phyloP scores from a whole-genome alignment of 2,113 vertebrate genomes.

The Leptobrachium ailaonicum region DNA sequence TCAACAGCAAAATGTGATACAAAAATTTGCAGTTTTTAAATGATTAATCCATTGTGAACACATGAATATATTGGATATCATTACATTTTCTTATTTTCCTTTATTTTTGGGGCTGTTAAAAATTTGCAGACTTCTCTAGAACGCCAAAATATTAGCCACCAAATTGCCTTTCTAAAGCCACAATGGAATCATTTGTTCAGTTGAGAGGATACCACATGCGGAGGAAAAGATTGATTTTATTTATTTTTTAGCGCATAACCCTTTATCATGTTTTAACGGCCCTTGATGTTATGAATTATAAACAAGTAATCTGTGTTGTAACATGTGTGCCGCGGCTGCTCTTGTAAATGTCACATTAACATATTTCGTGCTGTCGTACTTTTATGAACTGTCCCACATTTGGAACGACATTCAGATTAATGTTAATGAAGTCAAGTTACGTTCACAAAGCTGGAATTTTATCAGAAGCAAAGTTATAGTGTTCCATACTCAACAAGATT shows the following conservation, averaged over 20 bases:
- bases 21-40: too few species aligned
- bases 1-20: too few species aligned
- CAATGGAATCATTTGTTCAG: not conserved
- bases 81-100: too few species aligned
- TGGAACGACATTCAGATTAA: conserved; percentile 41
- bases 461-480: conserved; percentile 27
- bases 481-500: too few species aligned
- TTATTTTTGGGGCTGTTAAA: too few species aligned
- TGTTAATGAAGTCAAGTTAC: conserved; percentile 27
- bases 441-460: conserved; percentile 16
- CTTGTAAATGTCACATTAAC: conserved; percentile 42
- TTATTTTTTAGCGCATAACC: not conserved
- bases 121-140: too few species aligned
- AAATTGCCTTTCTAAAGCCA: not conserved
- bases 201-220: not conserved
- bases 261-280: conserved; percentile 4
- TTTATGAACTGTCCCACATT: conserved; percentile 38
- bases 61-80: too few species aligned
- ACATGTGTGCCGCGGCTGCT: not conserved
- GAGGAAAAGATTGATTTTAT: not conserved
- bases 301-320: conserved; percentile 27
- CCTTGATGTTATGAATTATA: conserved; percentile 5
- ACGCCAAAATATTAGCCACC: not conserved
- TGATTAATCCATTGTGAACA: too few species aligned
- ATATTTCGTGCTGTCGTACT: conserved; percentile 24